Percentiles rank a stretch among this genome's conserved stretches.
Evolutionary conservation across 64 coral and sea anemone genomes (phyloP).

Genomic region (Catalaphyllia jardinei): DNA sequence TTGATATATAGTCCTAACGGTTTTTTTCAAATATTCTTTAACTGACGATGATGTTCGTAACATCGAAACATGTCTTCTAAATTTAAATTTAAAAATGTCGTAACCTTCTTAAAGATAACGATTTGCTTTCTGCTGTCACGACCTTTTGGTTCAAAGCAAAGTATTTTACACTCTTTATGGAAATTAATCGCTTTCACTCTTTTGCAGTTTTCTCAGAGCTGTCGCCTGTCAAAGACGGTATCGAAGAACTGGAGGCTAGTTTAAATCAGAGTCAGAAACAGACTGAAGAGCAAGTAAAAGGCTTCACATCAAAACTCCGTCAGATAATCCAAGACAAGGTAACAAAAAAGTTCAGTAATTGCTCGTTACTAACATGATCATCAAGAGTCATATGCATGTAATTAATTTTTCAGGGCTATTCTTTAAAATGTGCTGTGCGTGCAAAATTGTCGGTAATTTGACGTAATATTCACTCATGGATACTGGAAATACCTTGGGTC

Average conservation of each 20-base stretch:
- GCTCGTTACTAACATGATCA: not conserved
- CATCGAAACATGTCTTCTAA: no score
- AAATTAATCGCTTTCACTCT: not conserved
- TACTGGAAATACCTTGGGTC: no score
- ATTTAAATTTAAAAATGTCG: no score
- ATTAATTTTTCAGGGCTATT: no score
- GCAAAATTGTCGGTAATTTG: no score
- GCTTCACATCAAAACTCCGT: not conserved
- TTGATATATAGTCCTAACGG: no score
- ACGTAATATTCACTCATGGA: no score
- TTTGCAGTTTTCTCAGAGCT: not conserved
- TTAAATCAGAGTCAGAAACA: not conserved
- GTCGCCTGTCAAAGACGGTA: not conserved
- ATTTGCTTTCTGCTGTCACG: no score
- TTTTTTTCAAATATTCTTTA: no score
- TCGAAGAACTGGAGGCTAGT: not conserved
- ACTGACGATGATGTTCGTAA: no score
- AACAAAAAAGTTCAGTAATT: not conserved
- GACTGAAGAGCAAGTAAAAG: conserved; percentile 15
- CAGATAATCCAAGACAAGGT: conserved; percentile 6
- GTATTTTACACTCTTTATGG: not conserved
- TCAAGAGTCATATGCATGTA: not conserved
- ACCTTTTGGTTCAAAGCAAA: not conserved
- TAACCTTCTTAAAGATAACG: no score
- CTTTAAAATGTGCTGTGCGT: no score